phyloP scores from a whole-genome alignment of 2,888 invertebrate species.

The Strigamia transsilvanica region DNA sequence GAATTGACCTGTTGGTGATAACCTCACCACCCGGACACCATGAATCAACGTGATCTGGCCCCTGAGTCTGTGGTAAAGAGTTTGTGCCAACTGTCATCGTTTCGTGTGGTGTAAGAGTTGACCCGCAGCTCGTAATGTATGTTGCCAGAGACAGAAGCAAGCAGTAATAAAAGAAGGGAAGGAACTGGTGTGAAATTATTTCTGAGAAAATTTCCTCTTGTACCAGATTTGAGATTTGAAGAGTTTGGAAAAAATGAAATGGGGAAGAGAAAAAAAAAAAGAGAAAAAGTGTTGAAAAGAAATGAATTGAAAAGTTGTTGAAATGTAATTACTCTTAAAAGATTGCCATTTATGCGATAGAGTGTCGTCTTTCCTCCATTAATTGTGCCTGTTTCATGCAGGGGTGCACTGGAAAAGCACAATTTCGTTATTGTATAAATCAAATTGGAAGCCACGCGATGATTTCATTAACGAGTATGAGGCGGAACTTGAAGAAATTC shows the following conservation, averaged over 20 bases:
- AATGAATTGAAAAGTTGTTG: slow-evolving; percentile 23
- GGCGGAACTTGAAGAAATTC: slow-evolving; percentile 3
- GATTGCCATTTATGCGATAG: slow-evolving; percentile 38
- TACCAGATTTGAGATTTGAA: not conserved
- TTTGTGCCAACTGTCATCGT: slow-evolving; percentile 48
- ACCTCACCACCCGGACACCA: slow-evolving; percentile 35
- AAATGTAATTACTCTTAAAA: slow-evolving; percentile 42
- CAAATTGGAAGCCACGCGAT: slow-evolving; percentile 49
- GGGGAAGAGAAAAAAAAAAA: not conserved
- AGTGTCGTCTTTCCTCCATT: slow-evolving; percentile 31
- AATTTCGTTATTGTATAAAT: slow-evolving; percentile 47
- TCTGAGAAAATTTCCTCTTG: not conserved
- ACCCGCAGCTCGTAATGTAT: slow-evolving; percentile 46
- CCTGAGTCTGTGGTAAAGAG: slow-evolving; percentile 36
- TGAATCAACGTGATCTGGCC: slow-evolving; percentile 48
- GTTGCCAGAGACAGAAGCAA: slow-evolving; percentile 37
- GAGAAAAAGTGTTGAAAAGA: not conserved
- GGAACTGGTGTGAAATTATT: slow-evolving; percentile 11
- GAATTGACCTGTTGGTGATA: slow-evolving; percentile 45
- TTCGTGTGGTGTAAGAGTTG: slow-evolving; percentile 26
- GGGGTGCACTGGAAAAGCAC: slow-evolving; percentile 40
- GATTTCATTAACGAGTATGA: slow-evolving; percentile 39
- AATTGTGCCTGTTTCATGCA: slow-evolving; percentile 45
- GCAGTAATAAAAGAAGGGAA: slow-evolving; percentile 23
- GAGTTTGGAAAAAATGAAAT: not conserved